Evolutionary conservation across 2,888 invertebrate species (phyloP).

Genomic region (Megamerina dolium): DNA sequence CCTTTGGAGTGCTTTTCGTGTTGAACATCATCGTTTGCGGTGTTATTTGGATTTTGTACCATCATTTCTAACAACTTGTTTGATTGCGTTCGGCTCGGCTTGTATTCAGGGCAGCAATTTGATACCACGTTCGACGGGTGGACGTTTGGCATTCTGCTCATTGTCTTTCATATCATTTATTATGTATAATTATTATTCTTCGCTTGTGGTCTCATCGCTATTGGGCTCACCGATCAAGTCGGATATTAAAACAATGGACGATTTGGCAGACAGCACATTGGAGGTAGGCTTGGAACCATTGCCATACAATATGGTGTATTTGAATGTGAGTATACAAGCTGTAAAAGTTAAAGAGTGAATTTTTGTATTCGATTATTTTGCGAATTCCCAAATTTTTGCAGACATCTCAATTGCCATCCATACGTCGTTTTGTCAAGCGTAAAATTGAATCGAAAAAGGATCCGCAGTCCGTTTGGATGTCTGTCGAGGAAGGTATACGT

Average conservation of each 20-base stretch:
- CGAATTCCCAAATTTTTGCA: conserved; percentile 7
- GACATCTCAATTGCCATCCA: conserved; percentile 31
- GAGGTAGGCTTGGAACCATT: conserved; percentile 53
- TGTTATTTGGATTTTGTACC: conserved; percentile 27
- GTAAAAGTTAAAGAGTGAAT: neutral
- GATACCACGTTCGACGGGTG: conserved; percentile 49
- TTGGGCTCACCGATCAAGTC: conserved; percentile 54
- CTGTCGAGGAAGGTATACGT: conserved; percentile 31
- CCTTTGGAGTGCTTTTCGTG: conserved; percentile 40
- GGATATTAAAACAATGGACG: conserved; percentile 51
- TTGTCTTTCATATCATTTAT: conserved; percentile 46
- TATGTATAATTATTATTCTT: conserved; percentile 59
- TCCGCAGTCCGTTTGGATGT: conserved; percentile 31
- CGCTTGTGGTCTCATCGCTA: conserved; percentile 59
- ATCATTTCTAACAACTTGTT: conserved; percentile 33
- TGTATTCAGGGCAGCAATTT: conserved; percentile 51
- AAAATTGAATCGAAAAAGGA: conserved; percentile 21
- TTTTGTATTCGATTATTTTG: neutral
- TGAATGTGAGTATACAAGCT: conserved; percentile 35
- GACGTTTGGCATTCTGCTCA: conserved; percentile 39
- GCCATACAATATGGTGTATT: conserved; percentile 36
- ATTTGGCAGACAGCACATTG: conserved; percentile 54
- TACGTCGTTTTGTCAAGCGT: conserved; percentile 28
- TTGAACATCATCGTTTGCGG: conserved; percentile 28
- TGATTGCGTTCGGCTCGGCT: conserved; percentile 50